Conservation (phyloP, 2,888 invertebrate genomes). For the Eristalis arbustorum region DNA sequence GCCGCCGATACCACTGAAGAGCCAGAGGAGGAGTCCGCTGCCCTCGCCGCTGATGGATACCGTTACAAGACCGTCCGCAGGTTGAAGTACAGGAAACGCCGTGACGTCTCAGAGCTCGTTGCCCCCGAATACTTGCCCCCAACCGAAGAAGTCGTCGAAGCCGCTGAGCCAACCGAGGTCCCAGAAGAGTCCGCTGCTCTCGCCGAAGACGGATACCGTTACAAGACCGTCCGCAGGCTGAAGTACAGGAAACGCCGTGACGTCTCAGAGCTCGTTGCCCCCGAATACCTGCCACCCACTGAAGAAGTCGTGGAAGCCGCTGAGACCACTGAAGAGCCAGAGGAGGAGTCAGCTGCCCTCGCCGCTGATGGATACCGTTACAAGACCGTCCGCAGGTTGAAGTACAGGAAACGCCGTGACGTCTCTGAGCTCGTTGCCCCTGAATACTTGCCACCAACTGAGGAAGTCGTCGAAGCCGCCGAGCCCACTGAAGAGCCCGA, state of each 20-base stretch:
- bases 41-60: slow-evolving; percentile 73
- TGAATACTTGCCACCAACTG: too few relatives aligned
- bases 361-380: slow-evolving; percentile 54
- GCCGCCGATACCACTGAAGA: slow-evolving; percentile 51
- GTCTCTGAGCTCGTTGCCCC: background rate
- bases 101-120: slow-evolving; percentile 37
- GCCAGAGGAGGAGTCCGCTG: slow-evolving; percentile 24
- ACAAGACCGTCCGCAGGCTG: slow-evolving; percentile 41
- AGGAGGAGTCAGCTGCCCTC: slow-evolving; percentile 22
- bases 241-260: slow-evolving; percentile 51
- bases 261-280: slow-evolving; percentile 41
- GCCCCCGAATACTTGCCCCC: slow-evolving; percentile 39
- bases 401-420: slow-evolving; percentile 20
- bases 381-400: slow-evolving; percentile 52
- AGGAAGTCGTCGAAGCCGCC: too few relatives aligned
- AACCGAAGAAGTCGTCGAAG: slow-evolving; percentile 26
- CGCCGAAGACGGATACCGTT: slow-evolving; percentile 42
- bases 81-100: slow-evolving; percentile 42
- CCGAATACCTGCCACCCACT: slow-evolving; percentile 42
- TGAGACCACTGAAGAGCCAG: slow-evolving; percentile 14
- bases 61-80: slow-evolving; percentile 72
- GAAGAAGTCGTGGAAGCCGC: background rate
- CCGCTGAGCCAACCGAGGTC: slow-evolving; percentile 1
- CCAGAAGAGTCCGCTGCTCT: slow-evolving; percentile 26
- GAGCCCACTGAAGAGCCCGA: too few relatives aligned